Base-by-base conservation (phyloP, 2,113 vertebrate species). In the Phylloscopus trochilus region DNA sequence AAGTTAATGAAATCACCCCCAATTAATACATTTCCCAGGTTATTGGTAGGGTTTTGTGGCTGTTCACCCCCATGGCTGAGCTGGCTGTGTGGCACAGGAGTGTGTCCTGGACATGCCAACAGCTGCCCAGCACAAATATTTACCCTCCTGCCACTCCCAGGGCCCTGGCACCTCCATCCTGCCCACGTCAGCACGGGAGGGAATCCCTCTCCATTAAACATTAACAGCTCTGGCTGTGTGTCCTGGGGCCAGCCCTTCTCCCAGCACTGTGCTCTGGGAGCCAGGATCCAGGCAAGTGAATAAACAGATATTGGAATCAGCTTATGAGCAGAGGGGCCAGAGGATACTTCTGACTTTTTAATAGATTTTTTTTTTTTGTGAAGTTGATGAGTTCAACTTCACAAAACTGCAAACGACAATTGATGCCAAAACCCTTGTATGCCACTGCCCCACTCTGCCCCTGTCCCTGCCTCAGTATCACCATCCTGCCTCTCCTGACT, bases 151-250 rank as follows among this genome's bases (percentile, higher is more conserved):
- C 74, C 27, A 31, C 93, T 88, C 33, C 15, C 60, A 53, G 92
- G 84, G 60, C 83, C 13, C 67, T 6, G 14, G 87, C 80, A 89
- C 82, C 44, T 49, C 19, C 4, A 1, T 15, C 27, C 91, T 28
- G 59, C 60, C 79, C n/a, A 58, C 21, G 19, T 76, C 95, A 94
- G 4, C 56, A 4, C 2, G 97, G 98, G 98, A 97, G 97, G 98
- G 98, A 97, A 98, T 97, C 98, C 98, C 98, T 95, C 83, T 51
- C 87, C 21, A 87, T 97, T 95, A 96, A 97, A 96, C 94, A 98
- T 96, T 91, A 94, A 89, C 90, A 11, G 43, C 46, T 30, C 5
- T 19, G 64, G 5, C 79, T 12, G 19, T 2, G 37, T 3, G 2
- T 30, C 58, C 74, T 14, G 28, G 30, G 79, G 63, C 75, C 73